Base-by-base conservation (phyloP, 2,113 vertebrate species). In the Xerus inauris region DNA sequence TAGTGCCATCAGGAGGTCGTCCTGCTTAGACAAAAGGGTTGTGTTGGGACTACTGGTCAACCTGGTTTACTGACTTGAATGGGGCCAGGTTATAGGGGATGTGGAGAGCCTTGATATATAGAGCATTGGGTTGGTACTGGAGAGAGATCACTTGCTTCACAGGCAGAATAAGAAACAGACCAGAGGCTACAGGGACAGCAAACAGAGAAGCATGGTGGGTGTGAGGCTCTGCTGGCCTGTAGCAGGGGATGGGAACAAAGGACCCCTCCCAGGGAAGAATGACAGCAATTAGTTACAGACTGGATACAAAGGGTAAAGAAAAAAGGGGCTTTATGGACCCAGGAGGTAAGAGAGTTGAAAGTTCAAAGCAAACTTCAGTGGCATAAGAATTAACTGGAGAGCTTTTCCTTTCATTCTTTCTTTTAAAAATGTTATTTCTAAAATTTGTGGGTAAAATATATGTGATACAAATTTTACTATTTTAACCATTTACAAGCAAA, bases 1-100 rank as follows among this genome's bases (percentile, higher is more conserved):
- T 73, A 38, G 35, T 49, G 45, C 57, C n/a, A 40, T 22, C 51
- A 7, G 0, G 77, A 75, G 19, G 24, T 35, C 8, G 6, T 67
- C 30, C 9, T 54, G 38, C 16, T 42, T 11, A 11, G 38, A 51
- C 2, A 0, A 11, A 11, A 67, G 8, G 4, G 28, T 2, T 17
- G 4, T 8, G 8, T 5, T 20, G 13, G 35, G 9, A 83, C 62
- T 38, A 45, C 24, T 38, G 40, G 28, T 67, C 38, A 69, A 22
- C 45, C 17, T 3, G 32, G 42, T n/a, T 54, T 32, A 49, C 28
- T 24, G 49, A n/a, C 38, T 76, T 47, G 40, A 19, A 28, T 45
- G 12, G 12, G n/a, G 19, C 40, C 75, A 76, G 13, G 11, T 26
- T 20, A 38, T 8, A 6, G 16, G 4, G 16, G 26, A 22, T 0